Percentiles rank a stretch among this genome's conserved stretches.
These are phyloP conservation scores for Dryocosmus kuriphilus DNA, from an alignment of 2,888 invertebrate species.

Conservation along the genomic window DNA sequence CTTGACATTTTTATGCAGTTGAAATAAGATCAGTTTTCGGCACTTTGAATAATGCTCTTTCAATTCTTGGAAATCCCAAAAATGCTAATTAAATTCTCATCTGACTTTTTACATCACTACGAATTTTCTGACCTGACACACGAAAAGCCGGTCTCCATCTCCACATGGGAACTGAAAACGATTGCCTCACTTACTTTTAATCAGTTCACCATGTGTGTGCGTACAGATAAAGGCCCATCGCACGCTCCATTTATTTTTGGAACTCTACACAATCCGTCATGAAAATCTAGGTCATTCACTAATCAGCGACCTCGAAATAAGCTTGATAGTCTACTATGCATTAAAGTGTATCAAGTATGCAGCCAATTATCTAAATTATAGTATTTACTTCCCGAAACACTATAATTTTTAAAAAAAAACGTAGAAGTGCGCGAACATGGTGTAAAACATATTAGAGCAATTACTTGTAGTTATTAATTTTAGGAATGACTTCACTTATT, in stretches of 20 bases:
- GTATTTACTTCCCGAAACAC: neutral
- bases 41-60: no score
- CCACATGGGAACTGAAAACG: constrained; percentile 17
- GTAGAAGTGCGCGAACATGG: no score
- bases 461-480: no score
- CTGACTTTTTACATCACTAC: neutral
- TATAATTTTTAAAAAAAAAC: no score
- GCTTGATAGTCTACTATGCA: constrained; percentile 9
- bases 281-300: constrained; percentile 33
- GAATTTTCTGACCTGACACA: constrained; percentile 13
- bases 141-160: constrained; percentile 2
- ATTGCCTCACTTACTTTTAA: constrained; percentile 26
- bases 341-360: neutral
- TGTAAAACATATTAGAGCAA: no score
- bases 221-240: constrained; percentile 21
- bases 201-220: constrained; percentile 14
- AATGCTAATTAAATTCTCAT: neutral
- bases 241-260: constrained; percentile 25
- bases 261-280: constrained; percentile 33
- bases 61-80: no score
- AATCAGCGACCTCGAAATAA: constrained; percentile 36
- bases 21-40: no score
- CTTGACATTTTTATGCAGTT: no score
- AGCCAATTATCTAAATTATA: neutral
- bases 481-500: no score